Evolutionary conservation across 2,888 invertebrate genomes (phyloP), one percentile per base, ranked within the genome.

Genomic region (Pseudeuparius sepicola): DNA sequence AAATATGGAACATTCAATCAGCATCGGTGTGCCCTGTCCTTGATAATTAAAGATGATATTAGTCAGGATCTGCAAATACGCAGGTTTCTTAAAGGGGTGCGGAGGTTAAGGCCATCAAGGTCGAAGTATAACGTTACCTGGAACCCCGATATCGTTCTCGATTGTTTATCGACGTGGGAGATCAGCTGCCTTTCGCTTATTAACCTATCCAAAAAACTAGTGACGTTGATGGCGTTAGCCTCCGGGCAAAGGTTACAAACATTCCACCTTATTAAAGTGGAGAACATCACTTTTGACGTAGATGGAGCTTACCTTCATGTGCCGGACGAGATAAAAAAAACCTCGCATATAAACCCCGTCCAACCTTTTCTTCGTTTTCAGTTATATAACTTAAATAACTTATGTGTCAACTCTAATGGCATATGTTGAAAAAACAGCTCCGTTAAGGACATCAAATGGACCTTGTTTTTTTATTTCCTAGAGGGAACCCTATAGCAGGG

Each of bases 121-220:
- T 41, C 45, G 6, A 42, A 36, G 33, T 46, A 53, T 36, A 38
- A 49, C 24, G 9, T 10, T 10, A 51, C 40, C 1, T 54, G 54
- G 52, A 45, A 56, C 29, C 48, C 50, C 3, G n/a, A 32, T 12
- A 13, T 26, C 16, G 34, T 41, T 6, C 10, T 42, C 12, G 14
- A 24, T 17, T 42, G 25, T 20, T 9, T 41, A 16, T 13, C 14
- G 7, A 24, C 7, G 11, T 33, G 23, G 20, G 14, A 17, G 4
- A 26, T 14, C 7, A 4, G 17, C 16, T 2, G n/a, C 6, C 17
- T 39, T 9, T 6, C 12, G 13, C 28, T 12, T 6, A 6, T 6
- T 5, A 4, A 10, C 5, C 10, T 28, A 13, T 28, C 28, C 9
- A 30, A 33, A 15, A 14, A 41, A 9, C 27, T 42, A 20, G 17